Evolutionary conservation across 2,888 invertebrate species (phyloP).

Genomic region (Emmelina monodactyla): DNA sequence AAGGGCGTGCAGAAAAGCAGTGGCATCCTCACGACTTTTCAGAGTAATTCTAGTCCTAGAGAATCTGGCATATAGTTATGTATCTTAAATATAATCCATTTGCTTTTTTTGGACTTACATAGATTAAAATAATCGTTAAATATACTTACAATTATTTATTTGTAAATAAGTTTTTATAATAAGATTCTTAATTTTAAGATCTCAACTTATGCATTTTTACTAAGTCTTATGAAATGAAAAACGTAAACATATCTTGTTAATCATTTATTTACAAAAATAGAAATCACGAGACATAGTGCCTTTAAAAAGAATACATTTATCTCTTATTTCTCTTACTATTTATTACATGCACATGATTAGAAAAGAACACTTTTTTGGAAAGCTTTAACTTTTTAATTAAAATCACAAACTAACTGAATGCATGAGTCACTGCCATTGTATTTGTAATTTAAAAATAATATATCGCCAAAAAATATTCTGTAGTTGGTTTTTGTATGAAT

Average conservation of each 20-base stretch:
- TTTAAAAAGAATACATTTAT: slow-evolving; percentile 12
- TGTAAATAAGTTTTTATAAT: no score
- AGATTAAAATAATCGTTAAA: no score
- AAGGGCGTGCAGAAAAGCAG: slow-evolving; percentile 29
- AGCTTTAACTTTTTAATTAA: no score
- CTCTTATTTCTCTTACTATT: slow-evolving; percentile 11
- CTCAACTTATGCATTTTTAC: slow-evolving; percentile 19
- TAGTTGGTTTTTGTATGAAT: no score
- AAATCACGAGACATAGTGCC: slow-evolving; percentile 33
- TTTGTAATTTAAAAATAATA: no score
- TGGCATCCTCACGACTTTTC: slow-evolving; percentile 25
- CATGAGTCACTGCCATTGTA: no score
- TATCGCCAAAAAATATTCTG: no score
- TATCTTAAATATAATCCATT: no score
- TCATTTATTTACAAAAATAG: slow-evolving; percentile 62
- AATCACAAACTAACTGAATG: no score
- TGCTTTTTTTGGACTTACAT: no score
- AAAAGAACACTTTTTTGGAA: slow-evolving; percentile 16
- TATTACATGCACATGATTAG: slow-evolving; percentile 46
- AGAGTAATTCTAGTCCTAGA: slow-evolving; percentile 29
- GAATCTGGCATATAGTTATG: slow-evolving; percentile 28
- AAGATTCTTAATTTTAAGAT: no score
- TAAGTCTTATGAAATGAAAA: slow-evolving; percentile 15
- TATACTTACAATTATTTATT: no score
- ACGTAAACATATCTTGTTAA: slow-evolving; percentile 16